A percentile compares a stretch with the other conserved stretches of the same genome.
These are phyloP conservation scores for Eupithecia centaureata DNA, from an alignment of 2,888 invertebrate species.

Conservation along the genomic window DNA sequence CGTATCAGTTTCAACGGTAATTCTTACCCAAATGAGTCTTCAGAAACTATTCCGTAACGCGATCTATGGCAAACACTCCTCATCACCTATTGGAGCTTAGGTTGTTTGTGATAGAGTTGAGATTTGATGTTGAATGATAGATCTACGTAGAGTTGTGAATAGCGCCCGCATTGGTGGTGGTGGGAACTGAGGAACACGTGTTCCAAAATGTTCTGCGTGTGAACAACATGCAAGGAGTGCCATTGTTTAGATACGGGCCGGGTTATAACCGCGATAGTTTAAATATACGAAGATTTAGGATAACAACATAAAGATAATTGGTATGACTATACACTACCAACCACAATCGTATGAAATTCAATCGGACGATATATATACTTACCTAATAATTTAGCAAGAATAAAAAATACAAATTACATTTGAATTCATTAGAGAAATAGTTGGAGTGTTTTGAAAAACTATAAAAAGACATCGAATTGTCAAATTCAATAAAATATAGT, in stretches of 20 bases:
- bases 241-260: constrained; percentile 49
- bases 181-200: constrained; percentile 72
- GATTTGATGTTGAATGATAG: background rate
- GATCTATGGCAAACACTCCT: constrained; percentile 34
- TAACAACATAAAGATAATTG: background rate
- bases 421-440: too few relatives aligned
- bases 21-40: constrained; percentile 43
- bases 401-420: too few relatives aligned
- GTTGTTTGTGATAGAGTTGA: constrained; percentile 14
- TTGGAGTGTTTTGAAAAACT: too few relatives aligned
- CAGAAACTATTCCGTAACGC: constrained; percentile 41
- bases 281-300: constrained; percentile 16
- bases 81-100: constrained; percentile 2
- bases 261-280: constrained; percentile 35
- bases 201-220: constrained; percentile 59
- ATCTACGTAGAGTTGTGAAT: constrained; percentile 40
- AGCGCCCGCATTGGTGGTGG: constrained; percentile 67
- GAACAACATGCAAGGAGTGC: constrained; percentile 63
- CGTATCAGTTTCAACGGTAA: constrained; percentile 43
- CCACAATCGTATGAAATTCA: too few relatives aligned
- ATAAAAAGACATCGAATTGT: too few relatives aligned
- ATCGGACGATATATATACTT: too few relatives aligned
- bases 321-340: too few relatives aligned
- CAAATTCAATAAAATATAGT: too few relatives aligned
- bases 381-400: too few relatives aligned